phyloP scores from a whole-genome alignment of 1,140 invertebrate genomes.

The Lysiphlebus fabarum region DNA sequence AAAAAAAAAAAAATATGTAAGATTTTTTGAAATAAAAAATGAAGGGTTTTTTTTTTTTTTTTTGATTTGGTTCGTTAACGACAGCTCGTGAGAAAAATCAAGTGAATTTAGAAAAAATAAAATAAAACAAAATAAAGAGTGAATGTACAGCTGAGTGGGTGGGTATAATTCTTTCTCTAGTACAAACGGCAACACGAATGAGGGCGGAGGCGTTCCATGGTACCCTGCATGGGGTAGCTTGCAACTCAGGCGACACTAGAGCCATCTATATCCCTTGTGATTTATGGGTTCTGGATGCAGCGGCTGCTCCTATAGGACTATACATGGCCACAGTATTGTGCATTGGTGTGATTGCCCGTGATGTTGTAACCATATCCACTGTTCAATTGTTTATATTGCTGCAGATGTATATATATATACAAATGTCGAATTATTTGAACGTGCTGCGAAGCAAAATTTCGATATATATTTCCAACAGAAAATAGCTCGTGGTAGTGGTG shows the following conservation, averaged over 20 bases:
- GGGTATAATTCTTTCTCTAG: constrained; percentile 20
- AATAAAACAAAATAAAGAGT: too few relatives aligned
- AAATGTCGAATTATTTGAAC: too few relatives aligned
- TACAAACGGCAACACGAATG: constrained; percentile 24
- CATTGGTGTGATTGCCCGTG: constrained; percentile 37
- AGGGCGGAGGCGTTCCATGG: constrained; percentile 46
- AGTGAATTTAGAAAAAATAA: too few relatives aligned
- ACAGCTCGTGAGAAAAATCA: too few relatives aligned
- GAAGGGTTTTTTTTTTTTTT: too few relatives aligned
- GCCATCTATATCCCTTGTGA: constrained; percentile 55
- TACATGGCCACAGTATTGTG: constrained; percentile 47
- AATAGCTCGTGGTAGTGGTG: constrained; percentile 29
- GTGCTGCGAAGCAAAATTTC: too few relatives aligned
- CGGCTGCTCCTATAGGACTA: constrained; percentile 46
- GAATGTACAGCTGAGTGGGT: constrained; percentile 28
- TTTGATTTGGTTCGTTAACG: too few relatives aligned
- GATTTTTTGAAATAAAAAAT: too few relatives aligned
- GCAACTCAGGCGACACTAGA: constrained; percentile 54
- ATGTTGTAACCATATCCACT: constrained; percentile 12
- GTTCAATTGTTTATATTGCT: not conserved
- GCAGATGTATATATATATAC: too few relatives aligned
- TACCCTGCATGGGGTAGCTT: constrained; percentile 55
- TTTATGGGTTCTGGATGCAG: constrained; percentile 54
- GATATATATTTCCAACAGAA: not conserved
- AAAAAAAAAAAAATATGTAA: too few relatives aligned